A percentile compares a stretch with the other conserved stretches of the same genome.
Evolutionary conservation across 2,888 invertebrate genomes (phyloP).

Genomic region (Escarpia spicata): DNA sequence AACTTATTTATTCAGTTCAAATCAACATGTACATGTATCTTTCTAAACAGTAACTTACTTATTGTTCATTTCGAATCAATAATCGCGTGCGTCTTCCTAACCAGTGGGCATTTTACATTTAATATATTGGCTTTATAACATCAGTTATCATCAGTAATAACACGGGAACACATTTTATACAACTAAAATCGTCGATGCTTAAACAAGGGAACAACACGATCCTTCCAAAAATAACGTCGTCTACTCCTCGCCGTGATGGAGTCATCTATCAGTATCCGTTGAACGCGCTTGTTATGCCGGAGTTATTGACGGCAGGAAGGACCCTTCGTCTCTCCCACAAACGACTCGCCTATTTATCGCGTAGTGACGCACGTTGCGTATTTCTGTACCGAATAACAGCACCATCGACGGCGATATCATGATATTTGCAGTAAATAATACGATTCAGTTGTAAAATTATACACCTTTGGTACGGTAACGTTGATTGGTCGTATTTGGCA

Average conservation of each 20-base stretch:
- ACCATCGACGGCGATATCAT: background rate
- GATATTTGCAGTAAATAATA: background rate
- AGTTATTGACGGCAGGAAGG: background rate
- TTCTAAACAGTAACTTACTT: background rate
- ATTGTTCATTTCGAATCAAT: background rate
- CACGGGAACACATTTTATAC: constrained; percentile 10
- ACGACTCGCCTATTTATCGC: background rate
- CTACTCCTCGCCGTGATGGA: background rate
- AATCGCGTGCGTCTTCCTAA: background rate
- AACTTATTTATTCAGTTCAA: background rate
- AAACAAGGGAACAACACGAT: background rate
- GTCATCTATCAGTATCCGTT: background rate
- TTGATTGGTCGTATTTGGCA: too few species aligned
- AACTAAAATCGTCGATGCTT: background rate
- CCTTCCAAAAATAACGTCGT: background rate
- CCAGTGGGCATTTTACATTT: background rate
- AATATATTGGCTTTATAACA: background rate
- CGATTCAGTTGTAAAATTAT: background rate
- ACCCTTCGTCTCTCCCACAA: background rate
- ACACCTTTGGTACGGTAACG: too few species aligned
- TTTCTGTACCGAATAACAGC: background rate
- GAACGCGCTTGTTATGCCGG: background rate
- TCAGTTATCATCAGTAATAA: background rate
- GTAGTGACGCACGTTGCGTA: background rate
- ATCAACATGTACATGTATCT: background rate